A percentile compares a stretch with the other conserved stretches of the same genome.
Conservation (phyloP, 2,113 vertebrate species). For the Oostethus manadensis region DNA sequence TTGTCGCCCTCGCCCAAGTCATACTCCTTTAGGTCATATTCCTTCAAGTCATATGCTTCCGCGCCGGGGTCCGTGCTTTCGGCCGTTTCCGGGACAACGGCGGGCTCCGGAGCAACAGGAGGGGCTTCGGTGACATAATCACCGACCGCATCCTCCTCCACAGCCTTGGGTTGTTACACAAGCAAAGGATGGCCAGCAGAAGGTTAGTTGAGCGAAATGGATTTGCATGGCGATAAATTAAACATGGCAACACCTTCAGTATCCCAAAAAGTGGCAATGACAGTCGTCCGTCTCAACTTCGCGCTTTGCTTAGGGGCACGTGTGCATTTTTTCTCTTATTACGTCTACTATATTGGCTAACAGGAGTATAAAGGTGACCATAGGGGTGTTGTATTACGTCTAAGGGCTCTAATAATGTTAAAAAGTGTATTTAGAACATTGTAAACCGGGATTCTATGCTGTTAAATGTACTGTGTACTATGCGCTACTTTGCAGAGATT, state of each 20-base stretch:
- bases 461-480: no score
- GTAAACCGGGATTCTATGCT: no score
- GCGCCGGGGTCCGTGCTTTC: conserved; percentile 68
- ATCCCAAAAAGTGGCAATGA: conserved; percentile 5
- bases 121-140: conserved; percentile 82
- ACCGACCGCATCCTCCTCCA: conserved; percentile 86
- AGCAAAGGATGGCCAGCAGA: conserved; percentile 64
- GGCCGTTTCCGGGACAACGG: conserved; percentile 64
- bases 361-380: no score
- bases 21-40: conserved; percentile 82
- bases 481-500: no score
- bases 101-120: conserved; percentile 77
- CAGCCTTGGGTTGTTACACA: conserved; percentile 79
- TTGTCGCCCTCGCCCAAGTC: conserved; percentile 68
- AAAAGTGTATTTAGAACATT: no score
- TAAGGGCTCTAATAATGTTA: no score
- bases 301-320: no score
- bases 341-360: no score
- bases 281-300: neutral
- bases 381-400: no score
- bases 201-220: conserved; percentile 84
- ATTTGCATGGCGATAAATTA: conserved; percentile 36
- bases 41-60: conserved; percentile 85
- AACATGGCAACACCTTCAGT: conserved; percentile 49
- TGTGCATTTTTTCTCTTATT: no score